These are phyloP conservation scores for Helicoverpa zea DNA, from an alignment of 1,140 invertebrate species.

Conservation along the genomic window DNA sequence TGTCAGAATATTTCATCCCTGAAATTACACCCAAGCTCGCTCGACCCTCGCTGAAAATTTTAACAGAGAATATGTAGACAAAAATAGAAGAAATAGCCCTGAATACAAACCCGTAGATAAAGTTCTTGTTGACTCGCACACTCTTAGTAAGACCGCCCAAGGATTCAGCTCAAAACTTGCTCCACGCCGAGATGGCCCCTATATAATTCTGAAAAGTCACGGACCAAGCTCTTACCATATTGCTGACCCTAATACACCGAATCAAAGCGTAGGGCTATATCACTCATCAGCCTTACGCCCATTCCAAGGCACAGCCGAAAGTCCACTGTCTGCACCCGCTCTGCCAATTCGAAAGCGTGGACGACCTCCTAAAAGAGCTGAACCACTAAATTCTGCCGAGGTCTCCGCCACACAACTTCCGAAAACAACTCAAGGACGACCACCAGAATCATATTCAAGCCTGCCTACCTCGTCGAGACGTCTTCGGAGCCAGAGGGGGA, in stretches of 20 bases:
- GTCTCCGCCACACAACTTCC: too few species aligned
- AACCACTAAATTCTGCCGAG: too few species aligned
- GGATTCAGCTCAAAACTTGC: conserved; percentile 5
- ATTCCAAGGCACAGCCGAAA: neutral
- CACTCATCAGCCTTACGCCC: conserved; percentile 1
- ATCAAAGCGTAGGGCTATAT: neutral
- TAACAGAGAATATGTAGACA: too few species aligned
- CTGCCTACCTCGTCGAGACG: too few species aligned
- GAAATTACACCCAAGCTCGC: too few species aligned
- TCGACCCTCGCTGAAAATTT: too few species aligned
- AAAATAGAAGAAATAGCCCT: too few species aligned
- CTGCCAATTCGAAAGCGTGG: neutral
- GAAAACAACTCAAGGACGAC: too few species aligned
- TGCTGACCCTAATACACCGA: neutral
- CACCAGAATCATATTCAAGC: too few species aligned
- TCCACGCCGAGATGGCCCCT: conserved; percentile 11
- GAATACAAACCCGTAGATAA: neutral
- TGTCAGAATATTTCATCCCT: too few species aligned
- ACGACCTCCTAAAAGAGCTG: neutral
- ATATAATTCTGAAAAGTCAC: neutral
- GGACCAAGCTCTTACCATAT: conserved; percentile 1
- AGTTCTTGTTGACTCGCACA: neutral
- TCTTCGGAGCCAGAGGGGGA: too few species aligned
- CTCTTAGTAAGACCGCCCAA: neutral
- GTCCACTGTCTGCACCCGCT: neutral